phyloP scores from a whole-genome alignment of 2,113 vertebrate species.

The Stictonetta naevosa region DNA sequence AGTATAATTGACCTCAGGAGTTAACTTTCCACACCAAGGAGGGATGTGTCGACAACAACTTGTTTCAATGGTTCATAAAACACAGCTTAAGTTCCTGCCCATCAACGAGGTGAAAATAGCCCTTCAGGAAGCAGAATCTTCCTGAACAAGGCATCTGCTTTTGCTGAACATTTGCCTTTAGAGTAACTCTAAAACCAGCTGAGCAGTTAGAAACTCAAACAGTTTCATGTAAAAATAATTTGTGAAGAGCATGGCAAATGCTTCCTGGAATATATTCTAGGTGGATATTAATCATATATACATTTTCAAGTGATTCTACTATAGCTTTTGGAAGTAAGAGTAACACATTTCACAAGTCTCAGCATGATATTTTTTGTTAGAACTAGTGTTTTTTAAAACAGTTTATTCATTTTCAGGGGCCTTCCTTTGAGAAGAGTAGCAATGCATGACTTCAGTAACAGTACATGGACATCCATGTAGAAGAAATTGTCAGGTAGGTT shows the following conservation, averaged over 20 bases:
- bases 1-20: neutral
- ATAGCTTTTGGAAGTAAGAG: neutral
- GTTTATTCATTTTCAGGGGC: neutral
- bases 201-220: neutral
- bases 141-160: neutral
- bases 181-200: neutral
- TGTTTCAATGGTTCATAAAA: neutral
- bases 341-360: neutral
- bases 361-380: neutral
- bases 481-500: neutral
- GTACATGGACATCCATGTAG: neutral
- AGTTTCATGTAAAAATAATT: neutral
- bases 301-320: neutral
- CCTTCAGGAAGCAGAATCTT: neutral
- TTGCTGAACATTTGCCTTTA: neutral
- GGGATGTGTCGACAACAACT: neutral
- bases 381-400: too few species aligned
- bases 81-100: neutral
- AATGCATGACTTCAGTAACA: neutral
- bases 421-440: neutral
- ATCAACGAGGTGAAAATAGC: neutral
- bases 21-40: neutral
- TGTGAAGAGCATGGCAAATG: neutral
- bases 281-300: neutral
- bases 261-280: neutral